These are phyloP conservation scores for Lamprologus ornatipinnis DNA, from an alignment of 2,113 vertebrate species.

Conservation along the genomic window DNA sequence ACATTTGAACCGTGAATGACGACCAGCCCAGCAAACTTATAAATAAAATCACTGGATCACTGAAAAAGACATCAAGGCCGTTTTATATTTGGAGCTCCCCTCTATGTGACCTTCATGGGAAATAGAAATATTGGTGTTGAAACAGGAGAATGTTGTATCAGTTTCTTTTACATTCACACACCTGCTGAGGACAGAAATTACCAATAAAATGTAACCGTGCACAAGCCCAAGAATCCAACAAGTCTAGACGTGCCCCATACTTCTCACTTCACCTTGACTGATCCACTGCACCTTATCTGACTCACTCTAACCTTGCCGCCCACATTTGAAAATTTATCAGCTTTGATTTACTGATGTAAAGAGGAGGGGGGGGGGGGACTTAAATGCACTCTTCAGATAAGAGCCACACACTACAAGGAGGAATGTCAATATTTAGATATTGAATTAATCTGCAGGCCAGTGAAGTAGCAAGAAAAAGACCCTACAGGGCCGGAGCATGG, in stretches of 20 bases:
- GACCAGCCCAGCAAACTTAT: not conserved
- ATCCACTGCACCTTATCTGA: constrained; percentile 2
- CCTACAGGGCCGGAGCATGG: constrained; percentile 15
- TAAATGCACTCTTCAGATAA: constrained; percentile 63
- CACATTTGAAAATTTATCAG: constrained; percentile 43
- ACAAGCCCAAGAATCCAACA: not conserved
- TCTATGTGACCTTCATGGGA: not conserved
- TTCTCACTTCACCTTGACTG: constrained; percentile 15
- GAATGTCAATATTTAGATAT: constrained; percentile 58
- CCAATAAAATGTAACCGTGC: not conserved
- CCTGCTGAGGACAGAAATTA: not conserved
- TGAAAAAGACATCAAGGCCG: not conserved
- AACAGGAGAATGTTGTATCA: not conserved
- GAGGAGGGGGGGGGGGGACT: not conserved
- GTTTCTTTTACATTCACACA: not conserved
- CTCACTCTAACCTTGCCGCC: constrained; percentile 26
- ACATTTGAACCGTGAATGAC: not conserved
- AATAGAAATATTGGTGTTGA: not conserved
- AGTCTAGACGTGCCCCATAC: not conserved
- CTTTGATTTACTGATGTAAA: constrained; percentile 44
- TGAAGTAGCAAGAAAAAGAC: not conserved
- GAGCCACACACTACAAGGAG: constrained; percentile 4
- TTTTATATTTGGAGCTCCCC: not conserved
- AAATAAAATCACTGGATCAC: not conserved
- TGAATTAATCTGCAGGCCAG: constrained; percentile 33